Conservation (phyloP, 2,113 vertebrate genomes). For the Amblyornis subalaris region DNA sequence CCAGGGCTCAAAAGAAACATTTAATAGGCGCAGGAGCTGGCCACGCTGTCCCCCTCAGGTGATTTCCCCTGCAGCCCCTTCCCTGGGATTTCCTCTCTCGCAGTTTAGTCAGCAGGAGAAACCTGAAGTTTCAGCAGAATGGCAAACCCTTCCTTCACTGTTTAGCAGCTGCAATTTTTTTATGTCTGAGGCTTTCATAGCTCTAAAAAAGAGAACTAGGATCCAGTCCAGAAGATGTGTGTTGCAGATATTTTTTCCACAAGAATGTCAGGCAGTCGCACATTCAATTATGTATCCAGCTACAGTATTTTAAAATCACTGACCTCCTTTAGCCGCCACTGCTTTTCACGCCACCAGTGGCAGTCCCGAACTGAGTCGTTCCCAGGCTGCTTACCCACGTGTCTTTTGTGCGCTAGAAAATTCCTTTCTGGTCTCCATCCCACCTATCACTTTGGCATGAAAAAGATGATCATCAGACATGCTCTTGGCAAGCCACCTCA, state of each 20-base stretch:
- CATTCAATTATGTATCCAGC: background rate
- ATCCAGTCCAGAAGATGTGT: slow-evolving; percentile 41
- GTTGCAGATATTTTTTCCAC: slow-evolving; percentile 56
- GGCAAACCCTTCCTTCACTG: background rate
- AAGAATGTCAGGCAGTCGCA: slow-evolving; percentile 23
- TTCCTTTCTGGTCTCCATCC: background rate
- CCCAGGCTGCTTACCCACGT: background rate
- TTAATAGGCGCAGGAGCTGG: slow-evolving; percentile 31
- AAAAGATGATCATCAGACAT: background rate
- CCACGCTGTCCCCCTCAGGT: slow-evolving; percentile 61
- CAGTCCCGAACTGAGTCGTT: background rate
- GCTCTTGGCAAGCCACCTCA: slow-evolving; percentile 4
- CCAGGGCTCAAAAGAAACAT: slow-evolving; percentile 59
- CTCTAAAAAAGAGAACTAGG: slow-evolving; percentile 27
- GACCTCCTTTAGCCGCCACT: background rate
- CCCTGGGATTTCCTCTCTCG: slow-evolving; percentile 43
- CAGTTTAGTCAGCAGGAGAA: slow-evolving; percentile 27
- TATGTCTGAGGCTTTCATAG: slow-evolving; percentile 28
- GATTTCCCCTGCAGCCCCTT: slow-evolving; percentile 27
- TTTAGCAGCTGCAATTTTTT: slow-evolving; percentile 36
- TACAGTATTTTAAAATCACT: background rate
- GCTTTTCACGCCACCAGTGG: background rate
- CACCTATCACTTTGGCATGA: background rate
- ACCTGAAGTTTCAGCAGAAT: slow-evolving; percentile 61
- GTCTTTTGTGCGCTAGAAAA: background rate